Evolutionary conservation across 2,888 invertebrate species (phyloP), one percentile per base, ranked within the genome.

Genomic region (Cylloceria caligata): DNA sequence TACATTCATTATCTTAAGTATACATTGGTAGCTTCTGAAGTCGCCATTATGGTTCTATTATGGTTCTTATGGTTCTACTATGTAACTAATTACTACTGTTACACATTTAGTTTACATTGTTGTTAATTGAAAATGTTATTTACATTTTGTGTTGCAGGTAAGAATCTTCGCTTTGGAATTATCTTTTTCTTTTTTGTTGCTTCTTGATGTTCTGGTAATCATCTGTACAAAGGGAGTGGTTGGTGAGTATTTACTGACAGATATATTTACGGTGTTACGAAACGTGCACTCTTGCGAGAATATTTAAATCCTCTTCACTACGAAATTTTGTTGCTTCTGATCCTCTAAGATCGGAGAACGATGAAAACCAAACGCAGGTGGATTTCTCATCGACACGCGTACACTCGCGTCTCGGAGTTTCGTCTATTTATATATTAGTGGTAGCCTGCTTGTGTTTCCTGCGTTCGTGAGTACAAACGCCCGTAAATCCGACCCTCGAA

Each of bases 121-220:
- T 49, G 36, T 64, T 55, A 65, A 81, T 79, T 84, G 57, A 80
- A 77, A 81, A 80, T n/a, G 68, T 83, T 80, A 39, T 76, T 64
- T 65, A 75, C 80, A 80, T 84, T 83, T 83, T 85, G 47, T 89
- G 88, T 90, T 90, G 7, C 90, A 90, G 91, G 91, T 90, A 90
- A 90, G 90, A 85, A 60, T 78, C 85, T 45, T 36, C 34, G 36
- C 19, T 57, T 47, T 34, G 39, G 36, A 34, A 24, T 65, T 21
- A 69, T 57, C 73, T n/a, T n/a, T n/a, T 60, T 57, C 39, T 30
- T 36, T 65, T n/a, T 34, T 30, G 19, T 24, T 0, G 45, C 2
- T 39, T 13, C 34, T 49, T 3, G 27, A 55, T 24, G 36, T 36
- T 55, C 45, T 45, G 39, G 21, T 42, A 57, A 57, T 39, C 52